These are phyloP conservation scores for Tyria jacobaeae DNA, from an alignment of 2,888 invertebrate genomes.

Conservation along the genomic window DNA sequence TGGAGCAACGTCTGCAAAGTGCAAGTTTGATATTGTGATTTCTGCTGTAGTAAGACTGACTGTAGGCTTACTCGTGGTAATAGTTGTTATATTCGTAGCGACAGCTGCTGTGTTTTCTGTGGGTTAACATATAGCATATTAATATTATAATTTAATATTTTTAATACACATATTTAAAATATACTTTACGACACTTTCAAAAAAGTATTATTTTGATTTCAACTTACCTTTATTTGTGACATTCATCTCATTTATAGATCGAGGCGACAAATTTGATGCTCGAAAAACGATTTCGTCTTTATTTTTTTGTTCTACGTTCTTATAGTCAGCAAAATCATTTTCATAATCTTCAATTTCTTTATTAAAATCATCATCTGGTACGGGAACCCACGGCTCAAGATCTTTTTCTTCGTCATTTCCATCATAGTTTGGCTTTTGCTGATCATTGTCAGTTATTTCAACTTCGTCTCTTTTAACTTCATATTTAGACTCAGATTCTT, in stretches of 20 bases:
- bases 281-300: background rate
- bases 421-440: background rate
- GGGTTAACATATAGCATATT: background rate
- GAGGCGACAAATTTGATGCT: background rate
- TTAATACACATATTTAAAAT: background rate
- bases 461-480: background rate
- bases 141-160: background rate
- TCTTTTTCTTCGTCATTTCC: background rate
- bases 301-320: background rate
- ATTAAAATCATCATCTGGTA: background rate
- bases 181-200: too few relatives aligned
- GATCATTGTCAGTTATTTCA: background rate
- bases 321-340: background rate
- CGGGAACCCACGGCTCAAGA: background rate
- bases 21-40: background rate
- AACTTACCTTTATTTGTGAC: background rate
- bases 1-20: background rate
- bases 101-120: background rate
- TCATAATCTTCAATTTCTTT: conserved; percentile 1
- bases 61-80: background rate
- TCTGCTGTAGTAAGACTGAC: background rate
- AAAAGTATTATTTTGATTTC: too few relatives aligned
- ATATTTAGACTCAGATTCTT: background rate
- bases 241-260: background rate
- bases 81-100: background rate